Conservation (phyloP, 2,113 vertebrate species). For the Boleophthalmus pectinirostris region DNA sequence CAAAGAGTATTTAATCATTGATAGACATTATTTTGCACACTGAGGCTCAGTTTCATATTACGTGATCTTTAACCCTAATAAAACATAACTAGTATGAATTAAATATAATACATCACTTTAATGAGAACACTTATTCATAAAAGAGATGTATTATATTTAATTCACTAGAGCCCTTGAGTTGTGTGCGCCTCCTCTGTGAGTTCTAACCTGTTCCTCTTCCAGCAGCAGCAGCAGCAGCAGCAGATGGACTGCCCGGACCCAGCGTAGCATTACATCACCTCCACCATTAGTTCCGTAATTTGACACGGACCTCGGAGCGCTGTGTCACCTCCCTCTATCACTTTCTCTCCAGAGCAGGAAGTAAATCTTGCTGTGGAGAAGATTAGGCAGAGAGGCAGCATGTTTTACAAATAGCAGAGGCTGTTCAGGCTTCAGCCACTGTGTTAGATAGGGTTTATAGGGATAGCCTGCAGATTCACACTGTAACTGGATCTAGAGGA, state of each 20-base stretch:
- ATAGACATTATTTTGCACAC: not conserved
- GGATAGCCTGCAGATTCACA: not conserved
- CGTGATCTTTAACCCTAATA: not conserved
- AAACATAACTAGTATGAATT: too few relatives aligned
- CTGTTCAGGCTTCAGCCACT: not conserved
- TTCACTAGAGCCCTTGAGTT: conserved; percentile 17
- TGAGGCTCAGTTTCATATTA: not conserved
- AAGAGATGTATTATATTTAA: too few relatives aligned
- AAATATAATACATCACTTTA: too few relatives aligned
- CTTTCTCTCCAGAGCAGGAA: conserved; percentile 57
- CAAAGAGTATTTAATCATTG: not conserved
- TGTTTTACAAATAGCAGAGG: conserved; percentile 50
- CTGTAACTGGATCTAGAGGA: not conserved
- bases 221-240: conserved; percentile 59
- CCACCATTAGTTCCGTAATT: conserved; percentile 68
- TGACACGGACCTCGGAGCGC: conserved; percentile 53
- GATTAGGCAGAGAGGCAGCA: conserved; percentile 66
- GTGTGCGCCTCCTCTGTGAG: conserved; percentile 14
- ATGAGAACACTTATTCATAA: too few relatives aligned
- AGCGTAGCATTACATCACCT: conserved; percentile 69
- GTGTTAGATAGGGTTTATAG: not conserved
- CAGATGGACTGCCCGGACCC: conserved; percentile 67
- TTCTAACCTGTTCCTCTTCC: not conserved
- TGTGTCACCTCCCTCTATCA: conserved; percentile 10
- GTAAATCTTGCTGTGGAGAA: conserved; percentile 32